A percentile compares a stretch with the other conserved stretches of the same genome.
These are phyloP conservation scores for Liasis olivaceus DNA, from an alignment of 2,797 vertebrate genomes.

Conservation along the genomic window DNA sequence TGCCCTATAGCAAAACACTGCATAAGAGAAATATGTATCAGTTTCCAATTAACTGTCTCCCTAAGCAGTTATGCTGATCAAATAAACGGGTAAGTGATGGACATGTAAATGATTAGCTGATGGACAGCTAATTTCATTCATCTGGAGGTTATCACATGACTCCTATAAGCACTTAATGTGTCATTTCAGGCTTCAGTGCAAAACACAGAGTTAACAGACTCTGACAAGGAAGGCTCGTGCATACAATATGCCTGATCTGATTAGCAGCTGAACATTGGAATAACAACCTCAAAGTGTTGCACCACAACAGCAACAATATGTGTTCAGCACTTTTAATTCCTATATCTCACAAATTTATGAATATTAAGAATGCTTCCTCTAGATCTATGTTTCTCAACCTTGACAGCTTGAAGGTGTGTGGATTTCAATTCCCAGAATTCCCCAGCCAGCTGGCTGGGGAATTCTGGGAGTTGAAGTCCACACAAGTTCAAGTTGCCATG, in stretches of 20 bases:
- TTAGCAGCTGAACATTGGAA: conserved; percentile 39
- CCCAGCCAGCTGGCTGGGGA: too few relatives aligned
- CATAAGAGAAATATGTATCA: conserved; percentile 55
- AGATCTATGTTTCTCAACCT: not conserved
- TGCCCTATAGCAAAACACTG: conserved; percentile 57
- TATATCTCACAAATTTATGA: not conserved
- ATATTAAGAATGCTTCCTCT: not conserved
- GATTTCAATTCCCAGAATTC: too few relatives aligned
- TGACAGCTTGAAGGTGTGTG: too few relatives aligned
- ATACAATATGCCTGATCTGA: conserved; percentile 5
- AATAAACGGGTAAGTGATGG: conserved; percentile 69
- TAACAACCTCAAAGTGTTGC: not conserved
- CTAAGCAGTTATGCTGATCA: conserved; percentile 67
- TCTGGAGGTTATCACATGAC: conserved; percentile 51
- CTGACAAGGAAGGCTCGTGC: conserved; percentile 40
- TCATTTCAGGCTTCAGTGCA: conserved; percentile 59
- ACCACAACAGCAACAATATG: not conserved
- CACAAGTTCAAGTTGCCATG: too few relatives aligned
- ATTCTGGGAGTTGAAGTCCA: too few relatives aligned
- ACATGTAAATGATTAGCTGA: conserved; percentile 58
- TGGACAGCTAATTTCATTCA: conserved; percentile 62
- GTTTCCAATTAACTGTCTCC: conserved; percentile 69
- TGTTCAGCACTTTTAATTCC: not conserved
- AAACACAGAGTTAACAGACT: conserved; percentile 53
- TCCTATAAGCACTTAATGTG: conserved; percentile 60